Evolutionary conservation across 2,113 vertebrate genomes (phyloP).

Genomic region (Eulemur macaco): DNA sequence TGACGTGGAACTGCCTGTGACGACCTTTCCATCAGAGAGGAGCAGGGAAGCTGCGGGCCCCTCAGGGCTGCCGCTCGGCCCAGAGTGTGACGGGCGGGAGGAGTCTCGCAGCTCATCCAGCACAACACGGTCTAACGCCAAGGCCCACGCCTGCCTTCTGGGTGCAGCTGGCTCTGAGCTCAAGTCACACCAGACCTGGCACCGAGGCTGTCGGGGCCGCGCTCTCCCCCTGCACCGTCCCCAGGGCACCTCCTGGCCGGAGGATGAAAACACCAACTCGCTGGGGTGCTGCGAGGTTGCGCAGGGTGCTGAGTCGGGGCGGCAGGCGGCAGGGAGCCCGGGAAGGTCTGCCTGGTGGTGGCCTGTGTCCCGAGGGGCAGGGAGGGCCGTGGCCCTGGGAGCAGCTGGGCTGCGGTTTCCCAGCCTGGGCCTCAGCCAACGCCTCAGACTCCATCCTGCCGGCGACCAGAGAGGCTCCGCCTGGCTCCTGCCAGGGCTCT

Average conservation of each 20-base stretch:
- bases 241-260: not conserved
- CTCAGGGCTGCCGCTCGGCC: not conserved
- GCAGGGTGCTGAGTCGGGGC: not conserved
- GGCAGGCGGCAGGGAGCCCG: not conserved
- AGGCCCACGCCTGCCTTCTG: not conserved
- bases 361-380: not conserved
- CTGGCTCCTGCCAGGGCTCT: conserved; percentile 25
- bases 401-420: not conserved
- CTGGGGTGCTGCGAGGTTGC: not conserved
- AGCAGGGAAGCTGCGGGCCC: not conserved
- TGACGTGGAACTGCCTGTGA: not conserved
- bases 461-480: not conserved
- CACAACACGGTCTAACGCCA: not conserved
- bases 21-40: not conserved
- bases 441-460: conserved; percentile 25
- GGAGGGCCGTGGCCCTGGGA: not conserved
- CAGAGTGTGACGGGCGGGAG: not conserved
- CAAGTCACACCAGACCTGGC: not conserved
- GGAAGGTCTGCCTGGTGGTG: too few species aligned
- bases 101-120: not conserved
- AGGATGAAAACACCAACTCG: not conserved
- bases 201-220: not conserved
- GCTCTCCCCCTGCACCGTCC: not conserved
- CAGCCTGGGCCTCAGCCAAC: not conserved
- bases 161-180: not conserved